These are phyloP conservation scores for Pelosia muscerda DNA, from an alignment of 2,888 invertebrate genomes.

Conservation along the genomic window DNA sequence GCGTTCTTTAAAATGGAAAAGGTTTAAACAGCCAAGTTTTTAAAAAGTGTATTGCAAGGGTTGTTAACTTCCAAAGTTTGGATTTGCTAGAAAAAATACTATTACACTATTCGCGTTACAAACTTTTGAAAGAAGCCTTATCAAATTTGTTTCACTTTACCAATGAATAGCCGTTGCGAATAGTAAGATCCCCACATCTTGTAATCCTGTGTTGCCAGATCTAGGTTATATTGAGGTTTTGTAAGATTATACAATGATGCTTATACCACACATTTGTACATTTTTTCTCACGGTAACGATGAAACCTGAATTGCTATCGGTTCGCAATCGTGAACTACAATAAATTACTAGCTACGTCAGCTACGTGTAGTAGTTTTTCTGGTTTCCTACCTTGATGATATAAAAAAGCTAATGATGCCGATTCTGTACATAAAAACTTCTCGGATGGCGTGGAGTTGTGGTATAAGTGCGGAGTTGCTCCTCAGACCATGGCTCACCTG, in stretches of 20 bases:
- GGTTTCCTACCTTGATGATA: background rate
- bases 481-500: too few relatives aligned
- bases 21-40: background rate
- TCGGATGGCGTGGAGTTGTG: too few relatives aligned
- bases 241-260: background rate
- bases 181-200: background rate
- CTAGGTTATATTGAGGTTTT: background rate
- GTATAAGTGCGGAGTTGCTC: too few relatives aligned
- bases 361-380: background rate
- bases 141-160: background rate
- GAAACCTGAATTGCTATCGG: background rate
- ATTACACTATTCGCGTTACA: background rate
- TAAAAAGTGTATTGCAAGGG: too few relatives aligned
- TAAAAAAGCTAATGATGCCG: background rate
- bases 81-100: background rate
- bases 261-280: background rate
- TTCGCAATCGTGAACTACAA: background rate
- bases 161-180: too few relatives aligned
- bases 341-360: background rate
- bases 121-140: background rate
- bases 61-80: too few relatives aligned
- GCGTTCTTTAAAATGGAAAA: background rate
- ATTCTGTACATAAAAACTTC: background rate
- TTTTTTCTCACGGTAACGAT: background rate
- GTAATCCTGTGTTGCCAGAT: background rate